Evolutionary conservation across 53 echinoderm and acorn worm genomes (phyloP), one percentile per base, ranked within the genome.

Genomic region (Astropecten irregularis): DNA sequence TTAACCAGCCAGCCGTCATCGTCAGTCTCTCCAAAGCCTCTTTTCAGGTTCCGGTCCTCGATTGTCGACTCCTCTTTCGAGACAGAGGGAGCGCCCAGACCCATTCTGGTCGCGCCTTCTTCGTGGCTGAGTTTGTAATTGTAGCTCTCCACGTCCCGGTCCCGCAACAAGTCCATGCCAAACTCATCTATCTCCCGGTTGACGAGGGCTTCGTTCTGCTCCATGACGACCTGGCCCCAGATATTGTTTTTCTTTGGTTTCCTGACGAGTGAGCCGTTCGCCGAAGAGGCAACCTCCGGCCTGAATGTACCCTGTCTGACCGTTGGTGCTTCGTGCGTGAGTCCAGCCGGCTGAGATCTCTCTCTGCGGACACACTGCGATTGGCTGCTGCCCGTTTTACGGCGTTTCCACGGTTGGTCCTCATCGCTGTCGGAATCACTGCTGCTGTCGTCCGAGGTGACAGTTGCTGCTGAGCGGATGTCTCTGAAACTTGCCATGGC

Each of bases 121-220:
- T 84, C 74, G n/a, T 53, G 57, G 42, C 42, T 42, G 13, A 66
- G 40, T 42, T 57, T 52, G 59, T 88, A 94, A 47, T 89, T 85
- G 63, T 94, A 94, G 55, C 91, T 91, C 49, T 96, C 97, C 1
- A 96, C 90, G 62, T 94, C 90, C 28, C 97, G 72, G 30, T 84
- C 82, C 32, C 71, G 76, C 31, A 32, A 81, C 16, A 65, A 47
- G 46, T 92, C 89, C 86, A 96, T 87, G 35, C 81, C 93, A 69
- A 96, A 89, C 10, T 87, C 86, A 30, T 82, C 92, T 26, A 96
- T 89, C 49, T 92, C 81, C 39, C 71, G 77, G 23, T 84, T 89
- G 3, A 96, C 89, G 16, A 49, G 56, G n/a, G 94, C 91, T 70
- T 94, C 88, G 37, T 82, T 91, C 62, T 96, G 97, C 49, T 87